Percentiles rank a stretch among this genome's conserved stretches.
phyloP scores from a whole-genome alignment of 2,113 vertebrate genomes.

The Lasiurus cinereus region DNA sequence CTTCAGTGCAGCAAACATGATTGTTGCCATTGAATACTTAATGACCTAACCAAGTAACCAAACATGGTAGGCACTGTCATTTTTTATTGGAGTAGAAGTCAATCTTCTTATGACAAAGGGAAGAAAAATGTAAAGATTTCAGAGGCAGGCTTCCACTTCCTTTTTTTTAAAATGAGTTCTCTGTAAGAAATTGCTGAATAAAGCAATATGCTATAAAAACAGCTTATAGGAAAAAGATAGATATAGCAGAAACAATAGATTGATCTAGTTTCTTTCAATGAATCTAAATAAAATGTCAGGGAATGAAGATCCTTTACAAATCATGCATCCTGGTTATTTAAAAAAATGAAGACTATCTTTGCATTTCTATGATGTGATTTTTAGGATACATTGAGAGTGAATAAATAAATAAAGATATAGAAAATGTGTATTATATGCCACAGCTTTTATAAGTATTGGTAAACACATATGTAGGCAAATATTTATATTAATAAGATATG shows the following conservation, averaged over 20 bases:
- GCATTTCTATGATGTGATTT: background rate
- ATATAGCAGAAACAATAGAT: background rate
- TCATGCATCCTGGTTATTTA: background rate
- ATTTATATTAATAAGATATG: background rate
- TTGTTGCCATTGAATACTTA: background rate
- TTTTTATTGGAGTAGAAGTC: background rate
- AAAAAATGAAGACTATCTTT: background rate
- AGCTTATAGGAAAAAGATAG: background rate
- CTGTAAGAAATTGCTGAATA: background rate
- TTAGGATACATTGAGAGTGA: background rate
- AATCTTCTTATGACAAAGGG: background rate
- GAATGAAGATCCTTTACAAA: background rate
- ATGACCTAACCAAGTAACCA: background rate
- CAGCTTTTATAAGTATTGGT: background rate
- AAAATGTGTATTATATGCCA: background rate
- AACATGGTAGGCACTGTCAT: background rate
- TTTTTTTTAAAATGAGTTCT: background rate
- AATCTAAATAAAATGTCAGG: conserved; percentile 16
- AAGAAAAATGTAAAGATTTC: background rate
- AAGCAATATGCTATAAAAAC: background rate
- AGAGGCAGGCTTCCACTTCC: background rate
- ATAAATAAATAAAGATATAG: background rate
- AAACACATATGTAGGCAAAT: background rate
- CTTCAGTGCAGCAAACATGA: background rate
- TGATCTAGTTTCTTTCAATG: background rate